Conservation (phyloP, 2,888 invertebrate species). For the Lathronympha strigana region DNA sequence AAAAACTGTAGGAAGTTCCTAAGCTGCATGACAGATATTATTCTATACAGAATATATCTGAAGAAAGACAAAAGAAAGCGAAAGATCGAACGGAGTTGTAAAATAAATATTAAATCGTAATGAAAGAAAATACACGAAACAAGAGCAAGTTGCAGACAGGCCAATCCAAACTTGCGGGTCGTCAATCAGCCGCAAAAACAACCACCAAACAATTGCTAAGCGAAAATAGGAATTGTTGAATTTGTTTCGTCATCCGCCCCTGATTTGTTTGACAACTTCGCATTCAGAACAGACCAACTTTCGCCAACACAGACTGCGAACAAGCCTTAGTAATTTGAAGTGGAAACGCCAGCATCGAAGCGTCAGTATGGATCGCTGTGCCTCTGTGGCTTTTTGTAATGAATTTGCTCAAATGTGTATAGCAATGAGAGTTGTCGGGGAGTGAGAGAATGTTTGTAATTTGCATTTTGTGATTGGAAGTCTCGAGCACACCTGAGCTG, state of each 20-base stretch:
- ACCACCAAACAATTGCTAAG: constrained; percentile 47
- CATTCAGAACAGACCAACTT: constrained; percentile 37
- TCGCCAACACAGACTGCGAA: constrained; percentile 19
- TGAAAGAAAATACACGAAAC: constrained; percentile 41
- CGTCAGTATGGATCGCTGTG: not conserved
- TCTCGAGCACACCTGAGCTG: constrained; percentile 59
- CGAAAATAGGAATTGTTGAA: constrained; percentile 53
- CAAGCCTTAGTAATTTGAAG: constrained; percentile 42
- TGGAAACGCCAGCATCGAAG: constrained; percentile 11
- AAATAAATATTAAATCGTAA: constrained; percentile 30
- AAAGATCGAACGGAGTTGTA: constrained; percentile 23
- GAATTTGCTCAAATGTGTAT: constrained; percentile 54
- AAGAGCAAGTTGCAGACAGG: constrained; percentile 46
- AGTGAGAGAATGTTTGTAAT: constrained; percentile 56
- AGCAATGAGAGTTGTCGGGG: constrained; percentile 52
- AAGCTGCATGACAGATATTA: constrained; percentile 13
- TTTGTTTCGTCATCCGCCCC: constrained; percentile 55
- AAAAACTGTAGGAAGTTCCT: too few species aligned
- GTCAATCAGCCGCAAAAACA: constrained; percentile 52
- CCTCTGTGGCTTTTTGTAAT: constrained; percentile 45
- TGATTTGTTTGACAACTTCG: constrained; percentile 51
- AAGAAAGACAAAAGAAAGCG: constrained; percentile 12
- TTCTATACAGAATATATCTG: constrained; percentile 2
- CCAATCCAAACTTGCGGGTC: constrained; percentile 54
- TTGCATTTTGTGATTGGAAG: constrained; percentile 66